A percentile compares a stretch with the other conserved stretches of the same genome.
phyloP scores from a whole-genome alignment of 2,113 vertebrate species.

The Leuciscus idus region DNA sequence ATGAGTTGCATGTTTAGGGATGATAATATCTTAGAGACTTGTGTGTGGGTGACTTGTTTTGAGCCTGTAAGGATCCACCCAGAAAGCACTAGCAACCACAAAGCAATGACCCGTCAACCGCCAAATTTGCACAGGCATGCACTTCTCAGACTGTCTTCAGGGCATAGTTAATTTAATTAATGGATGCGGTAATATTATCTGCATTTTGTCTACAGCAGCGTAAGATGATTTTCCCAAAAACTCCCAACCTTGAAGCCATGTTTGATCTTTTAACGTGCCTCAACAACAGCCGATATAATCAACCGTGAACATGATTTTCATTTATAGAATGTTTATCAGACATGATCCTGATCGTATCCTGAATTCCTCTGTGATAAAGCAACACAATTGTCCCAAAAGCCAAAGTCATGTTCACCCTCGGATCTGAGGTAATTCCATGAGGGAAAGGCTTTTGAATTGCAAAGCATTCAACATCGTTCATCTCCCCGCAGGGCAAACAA shows the following conservation, averaged over 20 bases:
- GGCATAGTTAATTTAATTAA: background rate
- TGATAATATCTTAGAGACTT: background rate
- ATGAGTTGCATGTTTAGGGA: background rate
- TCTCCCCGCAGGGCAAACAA: background rate
- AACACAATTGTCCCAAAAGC: background rate
- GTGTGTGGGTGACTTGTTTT: background rate
- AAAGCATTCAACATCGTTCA: background rate
- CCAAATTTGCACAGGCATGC: background rate
- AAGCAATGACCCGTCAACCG: background rate
- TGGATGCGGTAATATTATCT: background rate
- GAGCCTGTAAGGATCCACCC: background rate
- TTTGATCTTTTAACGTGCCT: slow-evolving; percentile 20
- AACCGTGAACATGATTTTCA: background rate
- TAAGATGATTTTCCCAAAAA: background rate
- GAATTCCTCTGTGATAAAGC: slow-evolving; percentile 37
- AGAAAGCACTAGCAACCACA: background rate
- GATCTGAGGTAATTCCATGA: slow-evolving; percentile 5
- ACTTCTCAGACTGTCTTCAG: background rate
- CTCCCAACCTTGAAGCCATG: background rate
- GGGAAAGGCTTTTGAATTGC: background rate
- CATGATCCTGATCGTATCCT: slow-evolving; percentile 26
- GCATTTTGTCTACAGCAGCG: background rate
- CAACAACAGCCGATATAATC: background rate
- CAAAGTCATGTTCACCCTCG: background rate
- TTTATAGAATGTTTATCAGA: slow-evolving; percentile 35